Evolutionary conservation across 2,797 vertebrate genomes (phyloP).

Genomic region (Luscinia megarhynchos): DNA sequence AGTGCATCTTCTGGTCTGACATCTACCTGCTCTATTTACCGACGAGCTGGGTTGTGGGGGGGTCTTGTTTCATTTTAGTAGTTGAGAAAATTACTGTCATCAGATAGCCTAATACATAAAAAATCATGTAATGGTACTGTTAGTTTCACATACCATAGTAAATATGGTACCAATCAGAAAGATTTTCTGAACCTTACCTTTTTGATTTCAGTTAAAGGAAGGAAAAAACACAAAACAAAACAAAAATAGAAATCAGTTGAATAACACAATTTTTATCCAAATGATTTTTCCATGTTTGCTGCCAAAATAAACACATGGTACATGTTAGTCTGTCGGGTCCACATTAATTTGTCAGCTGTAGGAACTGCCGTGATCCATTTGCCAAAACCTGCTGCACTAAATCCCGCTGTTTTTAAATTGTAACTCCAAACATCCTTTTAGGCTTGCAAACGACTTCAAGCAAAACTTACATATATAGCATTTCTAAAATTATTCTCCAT

Average conservation of each 20-base stretch:
- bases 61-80: neutral
- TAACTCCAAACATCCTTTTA: constrained; percentile 82
- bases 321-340: constrained; percentile 74
- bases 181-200: constrained; percentile 75
- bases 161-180: constrained; percentile 69
- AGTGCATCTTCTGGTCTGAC: neutral
- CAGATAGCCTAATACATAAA: neutral
- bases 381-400: constrained; percentile 81
- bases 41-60: neutral
- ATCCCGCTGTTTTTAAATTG: constrained; percentile 79
- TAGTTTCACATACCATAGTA: neutral
- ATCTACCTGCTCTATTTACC: neutral
- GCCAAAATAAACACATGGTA: constrained; percentile 84
- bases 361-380: constrained; percentile 69
- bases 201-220: constrained; percentile 72
- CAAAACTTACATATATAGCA: constrained; percentile 34
- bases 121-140: neutral
- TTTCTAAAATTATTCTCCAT: constrained; percentile 50
- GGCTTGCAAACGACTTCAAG: constrained; percentile 65
- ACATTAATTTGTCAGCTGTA: constrained; percentile 77
- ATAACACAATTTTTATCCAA: constrained; percentile 77
- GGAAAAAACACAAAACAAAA: constrained; percentile 11
- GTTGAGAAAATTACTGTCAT: neutral
- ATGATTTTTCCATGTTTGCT: constrained; percentile 82
- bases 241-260: constrained; percentile 70